Base-by-base conservation (phyloP, 2,797 vertebrate species). In the Molossus molossus region DNA sequence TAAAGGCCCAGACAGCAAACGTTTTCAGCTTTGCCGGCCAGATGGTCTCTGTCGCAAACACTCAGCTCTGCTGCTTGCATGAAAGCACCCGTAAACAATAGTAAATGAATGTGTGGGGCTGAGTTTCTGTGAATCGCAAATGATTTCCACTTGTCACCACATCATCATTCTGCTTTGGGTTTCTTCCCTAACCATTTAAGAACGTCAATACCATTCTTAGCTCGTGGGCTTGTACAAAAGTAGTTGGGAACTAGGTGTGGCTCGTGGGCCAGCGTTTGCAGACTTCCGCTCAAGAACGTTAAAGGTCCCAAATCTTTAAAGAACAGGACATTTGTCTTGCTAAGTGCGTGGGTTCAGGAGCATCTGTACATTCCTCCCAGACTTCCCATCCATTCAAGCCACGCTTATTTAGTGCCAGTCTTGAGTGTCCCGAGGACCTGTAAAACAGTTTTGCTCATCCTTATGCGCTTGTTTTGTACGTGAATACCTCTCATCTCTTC, bases 91-190 rank as follows among this genome's bases (percentile, higher is more conserved):
- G 37, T 0, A 57, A 83, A 75, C 55, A 76, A 45, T 9, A 50
- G 55, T 18, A 75, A n/a, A 27, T 21, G 45, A 57, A 29, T 6
- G 48, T 75, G 18, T 50, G 8, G 0, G 29, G 45, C 69, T 10
- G 33, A 25, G 57, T 29, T 81, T 80, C 89, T 21, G 9, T 50
- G 84, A 58, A 72, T 64, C 84, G 72, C 62, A 89, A 57, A 45
- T 80, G 45, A 80, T 86, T 77, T 80, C 82, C 65, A 67, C 4
- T 25, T 85, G 72, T 69, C 79, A 70, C 21, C 77, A 70, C 89
- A 79, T 65, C 69, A 60, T 29, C 27, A 37, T 11, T 84, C 8
- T 90, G 64, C 81, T 73, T 76, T 64, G 73, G 82, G 53, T 40
- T 81, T 27, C 20, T 20, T 1, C 9, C 17, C 37, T 23, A 73